phyloP scores from a whole-genome alignment of 2,113 vertebrate genomes.

The Psilopsiagon aurifrons region DNA sequence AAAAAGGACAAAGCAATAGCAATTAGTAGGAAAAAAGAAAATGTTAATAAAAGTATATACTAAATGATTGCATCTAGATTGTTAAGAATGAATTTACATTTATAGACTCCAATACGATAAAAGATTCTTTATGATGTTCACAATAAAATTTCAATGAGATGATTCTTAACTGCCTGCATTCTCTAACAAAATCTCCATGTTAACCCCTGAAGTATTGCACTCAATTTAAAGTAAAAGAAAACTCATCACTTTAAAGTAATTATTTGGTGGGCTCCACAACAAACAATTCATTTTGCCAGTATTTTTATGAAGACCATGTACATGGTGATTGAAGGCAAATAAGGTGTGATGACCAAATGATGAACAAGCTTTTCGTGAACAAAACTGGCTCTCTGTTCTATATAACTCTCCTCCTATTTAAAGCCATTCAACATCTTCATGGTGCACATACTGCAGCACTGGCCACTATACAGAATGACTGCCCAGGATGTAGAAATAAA shows the following conservation, averaged over 20 bases:
- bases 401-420: background rate
- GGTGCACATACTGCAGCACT: background rate
- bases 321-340: background rate
- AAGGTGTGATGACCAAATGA: background rate
- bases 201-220: background rate
- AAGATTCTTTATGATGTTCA: background rate
- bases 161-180: background rate
- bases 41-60: slow-evolving; percentile 31
- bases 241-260: background rate
- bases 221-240: background rate
- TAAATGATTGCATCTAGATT: background rate
- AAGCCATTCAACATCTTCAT: background rate
- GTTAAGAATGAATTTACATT: background rate
- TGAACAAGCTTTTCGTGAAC: background rate
- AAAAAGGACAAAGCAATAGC: slow-evolving; percentile 85
- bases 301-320: background rate
- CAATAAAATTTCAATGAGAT: background rate
- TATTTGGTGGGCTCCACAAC: background rate
- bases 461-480: background rate
- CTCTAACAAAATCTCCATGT: background rate
- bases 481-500: background rate
- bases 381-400: background rate
- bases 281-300: background rate
- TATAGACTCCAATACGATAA: background rate
- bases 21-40: slow-evolving; percentile 81